phyloP scores from a whole-genome alignment of 64 coral and sea anemone genomes.

The Stichodactyla helianthus region DNA sequence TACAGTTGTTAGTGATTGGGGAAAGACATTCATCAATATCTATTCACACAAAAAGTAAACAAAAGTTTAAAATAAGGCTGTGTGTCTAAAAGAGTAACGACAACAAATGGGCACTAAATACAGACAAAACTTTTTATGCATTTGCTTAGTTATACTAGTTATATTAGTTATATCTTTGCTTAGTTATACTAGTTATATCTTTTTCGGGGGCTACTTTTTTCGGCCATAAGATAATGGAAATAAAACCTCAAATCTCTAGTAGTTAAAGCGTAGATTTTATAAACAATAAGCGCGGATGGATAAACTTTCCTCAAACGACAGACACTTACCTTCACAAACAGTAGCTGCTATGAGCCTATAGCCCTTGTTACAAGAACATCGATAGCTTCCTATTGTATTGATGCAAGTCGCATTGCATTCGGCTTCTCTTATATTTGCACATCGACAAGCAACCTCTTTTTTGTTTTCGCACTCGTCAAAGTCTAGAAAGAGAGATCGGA shows the following conservation, averaged over 20 bases:
- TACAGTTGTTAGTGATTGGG: conserved; percentile 19
- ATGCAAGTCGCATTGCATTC: conserved; percentile 19
- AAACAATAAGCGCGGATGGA: neutral
- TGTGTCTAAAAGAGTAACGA: no score
- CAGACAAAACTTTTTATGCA: neutral
- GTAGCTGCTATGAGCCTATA: neutral
- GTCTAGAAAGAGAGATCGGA: neutral
- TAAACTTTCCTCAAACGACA: neutral
- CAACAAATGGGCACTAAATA: no score
- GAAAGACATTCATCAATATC: conserved; percentile 45
- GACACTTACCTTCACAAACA: conserved; percentile 18
- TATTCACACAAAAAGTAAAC: neutral
- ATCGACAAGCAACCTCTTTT: neutral
- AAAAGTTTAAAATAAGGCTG: no score
- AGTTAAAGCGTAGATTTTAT: neutral
- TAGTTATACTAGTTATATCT: no score
- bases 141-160: no score
- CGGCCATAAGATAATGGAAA: no score
- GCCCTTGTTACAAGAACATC: conserved; percentile 24
- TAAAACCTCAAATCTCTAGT: no score
- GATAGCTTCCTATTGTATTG: conserved; percentile 28
- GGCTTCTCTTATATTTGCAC: neutral
- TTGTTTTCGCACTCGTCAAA: conserved; percentile 9
- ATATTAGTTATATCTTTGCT: no score
- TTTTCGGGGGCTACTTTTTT: no score